Evolutionary conservation across 1,140 invertebrate species (phyloP).

Genomic region (Scaptomyza pallida): DNA sequence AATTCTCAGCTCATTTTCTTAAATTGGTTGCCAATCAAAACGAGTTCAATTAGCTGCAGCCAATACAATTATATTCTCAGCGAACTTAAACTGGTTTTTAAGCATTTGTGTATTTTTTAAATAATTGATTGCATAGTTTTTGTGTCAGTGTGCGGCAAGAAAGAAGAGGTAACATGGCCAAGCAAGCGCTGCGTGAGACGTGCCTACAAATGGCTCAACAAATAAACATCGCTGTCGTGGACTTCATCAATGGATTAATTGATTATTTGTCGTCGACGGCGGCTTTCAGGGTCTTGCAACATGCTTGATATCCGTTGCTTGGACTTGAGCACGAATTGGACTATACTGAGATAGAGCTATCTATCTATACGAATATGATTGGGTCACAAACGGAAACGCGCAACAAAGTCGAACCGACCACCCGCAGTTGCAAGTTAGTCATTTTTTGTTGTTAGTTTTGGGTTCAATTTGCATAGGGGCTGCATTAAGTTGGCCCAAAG

Average conservation of each 20-base stretch:
- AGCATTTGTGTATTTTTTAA: not conserved
- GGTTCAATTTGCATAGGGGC: slow-evolving; percentile 62
- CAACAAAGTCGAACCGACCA: slow-evolving; percentile 55
- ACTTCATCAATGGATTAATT: slow-evolving; percentile 81
- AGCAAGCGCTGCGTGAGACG: slow-evolving; percentile 47
- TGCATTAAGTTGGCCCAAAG: slow-evolving; percentile 56
- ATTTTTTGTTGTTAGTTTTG: slow-evolving; percentile 36
- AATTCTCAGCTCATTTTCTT: slow-evolving; percentile 49
- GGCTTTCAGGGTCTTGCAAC: slow-evolving; percentile 51
- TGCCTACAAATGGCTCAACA: slow-evolving; percentile 63
- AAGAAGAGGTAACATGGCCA: slow-evolving; percentile 25
- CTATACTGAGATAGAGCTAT: slow-evolving; percentile 27
- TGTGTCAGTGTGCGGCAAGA: slow-evolving; percentile 63
- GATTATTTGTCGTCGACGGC: slow-evolving; percentile 75
- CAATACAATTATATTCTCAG: slow-evolving; percentile 33
- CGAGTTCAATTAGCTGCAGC: slow-evolving; percentile 54
- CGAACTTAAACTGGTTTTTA: slow-evolving; percentile 39
- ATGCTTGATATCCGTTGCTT: slow-evolving; percentile 48
- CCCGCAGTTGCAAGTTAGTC: slow-evolving; percentile 62
- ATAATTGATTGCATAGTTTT: slow-evolving; percentile 36
- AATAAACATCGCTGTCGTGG: slow-evolving; percentile 74
- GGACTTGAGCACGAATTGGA: slow-evolving; percentile 30
- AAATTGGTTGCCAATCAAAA: slow-evolving; percentile 46
- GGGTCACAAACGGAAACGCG: slow-evolving; percentile 49
- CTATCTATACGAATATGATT: slow-evolving; percentile 58